These are phyloP conservation scores for Oreochromis grahami DNA, from an alignment of 2,797 vertebrate species.

Conservation along the genomic window DNA sequence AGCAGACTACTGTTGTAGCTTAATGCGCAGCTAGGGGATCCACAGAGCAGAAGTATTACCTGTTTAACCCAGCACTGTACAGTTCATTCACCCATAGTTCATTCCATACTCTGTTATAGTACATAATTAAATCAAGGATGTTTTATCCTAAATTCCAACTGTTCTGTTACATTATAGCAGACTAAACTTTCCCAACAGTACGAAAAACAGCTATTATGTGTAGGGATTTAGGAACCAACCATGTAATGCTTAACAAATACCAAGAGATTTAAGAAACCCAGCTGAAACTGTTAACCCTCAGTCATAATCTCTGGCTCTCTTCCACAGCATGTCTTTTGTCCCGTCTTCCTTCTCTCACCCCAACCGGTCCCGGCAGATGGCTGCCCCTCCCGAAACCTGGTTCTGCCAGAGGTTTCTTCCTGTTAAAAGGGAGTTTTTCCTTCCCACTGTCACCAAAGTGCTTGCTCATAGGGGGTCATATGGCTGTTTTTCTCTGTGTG, in stretches of 20 bases:
- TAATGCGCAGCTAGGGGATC: constrained; percentile 25
- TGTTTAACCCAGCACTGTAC: not conserved
- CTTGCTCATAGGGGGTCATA: not conserved
- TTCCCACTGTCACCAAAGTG: not conserved
- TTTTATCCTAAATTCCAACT: not conserved
- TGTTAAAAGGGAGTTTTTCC: fast-evolving
- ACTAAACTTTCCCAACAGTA: not conserved
- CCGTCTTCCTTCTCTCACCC: not conserved
- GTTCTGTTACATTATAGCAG: not conserved
- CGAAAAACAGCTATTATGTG: not conserved
- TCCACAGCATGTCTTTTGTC: not conserved
- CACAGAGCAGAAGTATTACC: constrained; percentile 23
- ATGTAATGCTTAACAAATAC: not conserved
- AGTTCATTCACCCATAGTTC: not conserved
- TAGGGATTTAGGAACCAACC: not conserved
- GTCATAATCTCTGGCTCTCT: not conserved
- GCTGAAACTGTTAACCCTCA: not conserved
- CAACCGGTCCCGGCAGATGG: not conserved
- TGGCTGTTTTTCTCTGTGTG: not conserved
- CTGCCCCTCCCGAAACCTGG: not conserved
- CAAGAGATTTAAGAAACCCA: fast-evolving
- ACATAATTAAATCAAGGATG: not conserved
- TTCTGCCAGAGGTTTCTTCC: not conserved
- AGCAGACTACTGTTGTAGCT: constrained; percentile 28
- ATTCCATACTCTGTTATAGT: not conserved